These are phyloP conservation scores for Coptodon bakossiorum DNA, from an alignment of 2,113 vertebrate genomes.

Conservation along the genomic window DNA sequence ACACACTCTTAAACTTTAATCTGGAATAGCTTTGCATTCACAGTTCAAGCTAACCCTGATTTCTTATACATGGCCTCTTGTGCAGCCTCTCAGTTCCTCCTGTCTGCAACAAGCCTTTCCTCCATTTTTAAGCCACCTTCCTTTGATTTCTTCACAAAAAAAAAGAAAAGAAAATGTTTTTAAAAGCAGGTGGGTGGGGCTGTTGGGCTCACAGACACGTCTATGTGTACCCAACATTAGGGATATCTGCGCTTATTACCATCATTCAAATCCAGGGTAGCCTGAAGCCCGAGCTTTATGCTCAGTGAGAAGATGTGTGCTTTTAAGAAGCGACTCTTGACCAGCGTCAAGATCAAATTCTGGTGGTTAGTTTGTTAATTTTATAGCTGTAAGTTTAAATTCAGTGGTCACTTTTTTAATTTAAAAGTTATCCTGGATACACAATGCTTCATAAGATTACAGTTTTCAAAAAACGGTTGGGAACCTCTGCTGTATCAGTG, in stretches of 20 bases:
- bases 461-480: not conserved
- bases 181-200: not conserved
- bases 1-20: not conserved
- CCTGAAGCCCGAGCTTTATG: not conserved
- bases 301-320: not conserved
- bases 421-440: not conserved
- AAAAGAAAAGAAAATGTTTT: not conserved
- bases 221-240: not conserved
- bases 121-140: not conserved
- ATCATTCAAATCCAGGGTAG: not conserved
- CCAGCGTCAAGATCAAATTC: not conserved
- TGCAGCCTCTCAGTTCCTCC: not conserved
- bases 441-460: not conserved
- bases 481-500: not conserved
- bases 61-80: not conserved
- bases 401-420: not conserved
- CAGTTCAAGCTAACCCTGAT: not conserved
- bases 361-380: not conserved
- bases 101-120: not conserved
- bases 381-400: not conserved
- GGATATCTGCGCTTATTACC: not conserved
- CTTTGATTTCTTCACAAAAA: not conserved
- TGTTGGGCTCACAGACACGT: not conserved
- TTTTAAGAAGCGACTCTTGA: not conserved
- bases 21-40: not conserved